Conservation (phyloP, 2,797 vertebrate genomes). For the Trachurus trachurus region DNA sequence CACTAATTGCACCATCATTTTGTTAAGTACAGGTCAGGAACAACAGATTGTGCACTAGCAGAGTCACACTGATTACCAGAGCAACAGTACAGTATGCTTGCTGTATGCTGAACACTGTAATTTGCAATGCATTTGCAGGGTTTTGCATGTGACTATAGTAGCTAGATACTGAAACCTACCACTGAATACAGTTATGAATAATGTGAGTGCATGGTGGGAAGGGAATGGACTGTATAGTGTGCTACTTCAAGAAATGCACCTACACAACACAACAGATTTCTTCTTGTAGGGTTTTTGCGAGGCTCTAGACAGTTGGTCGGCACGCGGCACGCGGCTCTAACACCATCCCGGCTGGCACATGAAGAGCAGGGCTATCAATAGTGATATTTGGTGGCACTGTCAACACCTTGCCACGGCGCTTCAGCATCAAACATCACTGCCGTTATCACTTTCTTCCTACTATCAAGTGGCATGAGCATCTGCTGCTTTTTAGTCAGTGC, state of each 20-base stretch:
- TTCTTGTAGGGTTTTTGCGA: not conserved
- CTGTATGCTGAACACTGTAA: not conserved
- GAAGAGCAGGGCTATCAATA: constrained; percentile 48
- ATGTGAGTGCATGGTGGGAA: not conserved
- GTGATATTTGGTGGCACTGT: constrained; percentile 60
- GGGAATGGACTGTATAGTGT: not conserved
- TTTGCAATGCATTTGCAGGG: not conserved
- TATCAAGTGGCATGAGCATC: constrained; percentile 52
- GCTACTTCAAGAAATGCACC: not conserved
- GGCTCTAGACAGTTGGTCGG: not conserved
- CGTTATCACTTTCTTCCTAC: constrained; percentile 37
- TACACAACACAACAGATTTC: not conserved
- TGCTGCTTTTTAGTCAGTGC: constrained; percentile 28
- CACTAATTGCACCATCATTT: not conserved
- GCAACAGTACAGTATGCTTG: not conserved
- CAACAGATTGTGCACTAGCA: not conserved
- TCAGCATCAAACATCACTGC: constrained; percentile 57
- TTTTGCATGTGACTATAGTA: not conserved
- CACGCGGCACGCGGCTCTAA: not conserved
- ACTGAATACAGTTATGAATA: not conserved
- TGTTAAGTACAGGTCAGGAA: not conserved
- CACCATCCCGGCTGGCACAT: constrained; percentile 22
- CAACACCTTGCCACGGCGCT: constrained; percentile 59
- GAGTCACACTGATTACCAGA: not conserved
- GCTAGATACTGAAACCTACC: no score